Evolutionary conservation across 2,113 vertebrate genomes (phyloP), one percentile per base, ranked within the genome.

Genomic region (Riparia riparia): DNA sequence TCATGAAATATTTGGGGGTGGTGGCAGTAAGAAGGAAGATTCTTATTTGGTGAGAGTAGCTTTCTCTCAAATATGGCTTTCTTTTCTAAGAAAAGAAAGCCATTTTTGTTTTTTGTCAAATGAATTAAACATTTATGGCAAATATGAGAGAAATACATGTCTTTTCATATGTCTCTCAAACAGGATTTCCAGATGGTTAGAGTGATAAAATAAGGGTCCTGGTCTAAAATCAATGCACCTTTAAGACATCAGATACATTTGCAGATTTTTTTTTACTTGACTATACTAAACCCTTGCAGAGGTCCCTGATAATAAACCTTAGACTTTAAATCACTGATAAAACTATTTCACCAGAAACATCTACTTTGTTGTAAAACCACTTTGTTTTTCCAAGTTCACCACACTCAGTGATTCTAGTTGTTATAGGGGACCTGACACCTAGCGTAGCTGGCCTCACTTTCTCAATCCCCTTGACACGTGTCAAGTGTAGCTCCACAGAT

Each of bases 381-480:
- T 61, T 73, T 57, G 11, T 68, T 90, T 44, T 29, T 49, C 24
- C 8, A 60, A 14, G 39, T 17, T 42, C 47, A 71, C 14, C 24
- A 77, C 12, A 51, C 31, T 11, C 26, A 19, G 44, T 44, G 60
- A 58, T 63, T 58, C 8, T 12, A 39, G 47, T 10, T 39, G 7
- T 25, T 54, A 2, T 1, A 31, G 22, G 70, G 8, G 15, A 72
- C 32, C 15, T 69, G 69, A 51, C 15, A 57, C 3, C 2, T 2
- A 26, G 17, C 26, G 15, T 6, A 17, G 24, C 9, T 68, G 12
- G 26, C 20, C 26, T 74, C 12, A 1, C 14, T 20, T 24, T n/a
- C 12, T 42, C 32, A 37, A 3, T 1, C 6, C 5, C 10, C 8
- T 25, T 4, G 8, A 42, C 5, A 18, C 1, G 3, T 0, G 4